Evolutionary conservation across 2,797 vertebrate species (phyloP).

Genomic region (Eptatretus atami): DNA sequence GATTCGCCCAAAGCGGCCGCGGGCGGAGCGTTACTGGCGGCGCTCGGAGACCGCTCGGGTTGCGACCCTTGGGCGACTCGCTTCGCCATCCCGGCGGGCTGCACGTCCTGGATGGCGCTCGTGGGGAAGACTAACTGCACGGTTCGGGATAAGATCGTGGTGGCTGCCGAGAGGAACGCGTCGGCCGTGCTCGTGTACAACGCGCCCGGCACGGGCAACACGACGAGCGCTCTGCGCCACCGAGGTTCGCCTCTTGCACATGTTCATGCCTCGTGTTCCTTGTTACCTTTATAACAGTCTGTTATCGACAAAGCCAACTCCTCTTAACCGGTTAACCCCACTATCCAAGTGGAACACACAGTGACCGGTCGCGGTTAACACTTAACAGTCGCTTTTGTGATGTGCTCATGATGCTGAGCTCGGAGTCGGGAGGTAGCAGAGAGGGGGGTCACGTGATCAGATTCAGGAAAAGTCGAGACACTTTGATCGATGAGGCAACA

Average conservation of each 20-base stretch:
- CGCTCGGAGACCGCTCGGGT: constrained; percentile 29
- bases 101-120: constrained; percentile 44
- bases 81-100: constrained; percentile 19
- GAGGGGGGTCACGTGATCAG: too few relatives aligned
- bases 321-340: too few relatives aligned
- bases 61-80: constrained; percentile 36
- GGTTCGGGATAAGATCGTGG: constrained; percentile 47
- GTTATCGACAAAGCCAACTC: background rate
- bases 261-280: background rate
- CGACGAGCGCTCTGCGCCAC: constrained; percentile 70
- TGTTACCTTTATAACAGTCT: background rate
- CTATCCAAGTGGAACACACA: too few relatives aligned
- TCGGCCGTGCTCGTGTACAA: constrained; percentile 80
- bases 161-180: constrained; percentile 43
- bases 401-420: too few relatives aligned
- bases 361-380: too few relatives aligned
- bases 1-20: constrained; percentile 70
- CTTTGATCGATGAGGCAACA: too few relatives aligned
- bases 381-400: too few relatives aligned
- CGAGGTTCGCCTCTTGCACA: constrained; percentile 19
- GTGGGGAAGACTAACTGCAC: constrained; percentile 61
- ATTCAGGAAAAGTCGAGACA: too few relatives aligned
- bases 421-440: too few relatives aligned
- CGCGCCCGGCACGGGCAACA: constrained; percentile 36
- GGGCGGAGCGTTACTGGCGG: constrained; percentile 35